Evolutionary conservation across 2,797 vertebrate species (phyloP).

Genomic region (Girardinus metallicus): DNA sequence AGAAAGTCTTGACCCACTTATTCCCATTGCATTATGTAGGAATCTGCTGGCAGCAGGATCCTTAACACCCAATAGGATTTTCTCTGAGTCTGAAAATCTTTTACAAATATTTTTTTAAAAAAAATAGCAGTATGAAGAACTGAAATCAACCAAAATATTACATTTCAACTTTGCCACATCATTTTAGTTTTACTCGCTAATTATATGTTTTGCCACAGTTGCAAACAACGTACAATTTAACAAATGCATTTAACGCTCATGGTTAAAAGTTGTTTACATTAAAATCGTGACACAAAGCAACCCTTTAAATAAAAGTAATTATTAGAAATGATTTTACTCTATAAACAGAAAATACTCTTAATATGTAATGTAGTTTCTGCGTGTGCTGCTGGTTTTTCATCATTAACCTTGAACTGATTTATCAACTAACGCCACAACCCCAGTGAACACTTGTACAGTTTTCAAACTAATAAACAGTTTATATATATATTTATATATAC

Average conservation of each 20-base stretch:
- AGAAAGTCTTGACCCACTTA: background rate
- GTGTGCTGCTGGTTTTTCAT: background rate
- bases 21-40: background rate
- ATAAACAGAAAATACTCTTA: background rate
- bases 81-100: background rate
- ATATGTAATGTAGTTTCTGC: background rate
- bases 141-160: background rate
- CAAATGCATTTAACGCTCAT: background rate
- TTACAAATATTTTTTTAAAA: background rate
- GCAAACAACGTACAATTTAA: background rate
- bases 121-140: background rate
- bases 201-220: background rate
- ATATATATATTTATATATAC: too few species aligned
- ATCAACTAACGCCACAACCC: background rate
- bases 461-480: background rate
- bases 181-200: background rate
- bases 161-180: background rate
- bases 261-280: background rate
- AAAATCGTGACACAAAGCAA: background rate
- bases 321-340: background rate
- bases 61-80: background rate
- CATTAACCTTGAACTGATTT: background rate
- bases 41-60: background rate
- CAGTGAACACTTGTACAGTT: background rate
- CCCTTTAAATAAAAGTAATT: background rate